Percentiles rank a stretch among this genome's conserved stretches.
phyloP scores from a whole-genome alignment of 2,888 invertebrate genomes.

The Cremastinae sp. region DNA sequence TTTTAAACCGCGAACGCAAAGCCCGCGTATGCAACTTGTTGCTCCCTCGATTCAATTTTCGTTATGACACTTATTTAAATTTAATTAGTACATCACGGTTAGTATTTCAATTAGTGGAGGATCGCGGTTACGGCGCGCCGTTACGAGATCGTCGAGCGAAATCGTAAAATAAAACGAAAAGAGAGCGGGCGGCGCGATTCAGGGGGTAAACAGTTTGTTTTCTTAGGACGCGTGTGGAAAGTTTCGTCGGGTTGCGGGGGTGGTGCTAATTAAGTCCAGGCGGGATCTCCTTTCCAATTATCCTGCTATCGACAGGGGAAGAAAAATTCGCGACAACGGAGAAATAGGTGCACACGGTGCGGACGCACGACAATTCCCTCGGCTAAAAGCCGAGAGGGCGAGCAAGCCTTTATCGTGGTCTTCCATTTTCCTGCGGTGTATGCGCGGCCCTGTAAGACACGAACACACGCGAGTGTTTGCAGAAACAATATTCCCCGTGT shows the following conservation, averaged over 20 bases:
- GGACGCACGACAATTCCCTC: not conserved
- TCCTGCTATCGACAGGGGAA: slow-evolving; percentile 69
- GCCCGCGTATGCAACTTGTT: not conserved
- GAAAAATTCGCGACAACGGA: slow-evolving; percentile 5
- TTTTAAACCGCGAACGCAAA: not conserved
- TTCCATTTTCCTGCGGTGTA: slow-evolving; percentile 31
- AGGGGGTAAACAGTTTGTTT: slow-evolving; percentile 5
- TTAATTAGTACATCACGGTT: too few species aligned
- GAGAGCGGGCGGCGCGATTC: too few species aligned
- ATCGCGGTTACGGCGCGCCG: too few species aligned
- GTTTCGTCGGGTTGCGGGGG: slow-evolving; percentile 1
- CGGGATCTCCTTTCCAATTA: slow-evolving; percentile 70
- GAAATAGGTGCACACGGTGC: not conserved
- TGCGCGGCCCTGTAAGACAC: not conserved
- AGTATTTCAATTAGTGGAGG: too few species aligned
- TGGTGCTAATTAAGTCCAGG: slow-evolving; percentile 67
- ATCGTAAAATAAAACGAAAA: not conserved
- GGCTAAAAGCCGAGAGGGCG: slow-evolving; percentile 27
- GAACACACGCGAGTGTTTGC: not conserved
- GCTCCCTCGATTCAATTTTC: too few species aligned
- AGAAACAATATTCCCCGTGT: slow-evolving; percentile 18
- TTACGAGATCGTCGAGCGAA: too few species aligned
- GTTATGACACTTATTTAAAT: too few species aligned
- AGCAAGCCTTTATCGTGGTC: slow-evolving; percentile 58
- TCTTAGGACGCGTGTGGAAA: not conserved